These are phyloP conservation scores for Orthosia cruda DNA, from an alignment of 2,888 invertebrate genomes.

Conservation along the genomic window DNA sequence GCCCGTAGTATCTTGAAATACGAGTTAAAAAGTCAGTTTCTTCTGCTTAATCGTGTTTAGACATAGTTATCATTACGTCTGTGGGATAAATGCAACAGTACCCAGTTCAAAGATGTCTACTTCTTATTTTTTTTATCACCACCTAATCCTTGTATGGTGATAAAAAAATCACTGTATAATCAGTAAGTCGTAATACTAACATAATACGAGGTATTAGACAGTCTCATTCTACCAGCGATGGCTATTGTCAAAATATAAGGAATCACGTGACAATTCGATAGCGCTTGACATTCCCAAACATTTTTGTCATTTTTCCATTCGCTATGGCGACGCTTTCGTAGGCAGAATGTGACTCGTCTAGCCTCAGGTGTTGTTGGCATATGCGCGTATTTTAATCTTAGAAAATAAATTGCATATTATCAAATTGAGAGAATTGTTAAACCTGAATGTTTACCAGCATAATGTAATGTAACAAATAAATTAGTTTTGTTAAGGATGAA, in stretches of 20 bases:
- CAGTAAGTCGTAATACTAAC: slow-evolving; percentile 40
- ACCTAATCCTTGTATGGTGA: no score
- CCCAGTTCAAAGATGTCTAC: no score
- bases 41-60: not conserved
- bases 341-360: no score
- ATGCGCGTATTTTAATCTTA: slow-evolving; percentile 56
- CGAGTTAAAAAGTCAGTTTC: not conserved
- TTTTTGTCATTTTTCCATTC: no score
- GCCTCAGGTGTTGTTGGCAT: slow-evolving; percentile 46
- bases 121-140: no score
- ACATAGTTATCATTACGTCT: not conserved
- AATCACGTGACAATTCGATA: no score
- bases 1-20: not conserved
- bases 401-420: slow-evolving; percentile 68
- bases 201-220: not conserved
- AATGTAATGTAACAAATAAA: slow-evolving; percentile 85
- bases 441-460: slow-evolving; percentile 85
- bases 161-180: not conserved
- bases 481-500: slow-evolving; percentile 85
- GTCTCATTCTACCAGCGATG: no score
- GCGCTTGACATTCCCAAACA: no score
- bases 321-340: no score
- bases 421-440: slow-evolving; percentile 71
- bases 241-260: no score
- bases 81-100: not conserved